Base-by-base conservation (phyloP, 1,140 invertebrate species). In the Drosophila mauritiana region DNA sequence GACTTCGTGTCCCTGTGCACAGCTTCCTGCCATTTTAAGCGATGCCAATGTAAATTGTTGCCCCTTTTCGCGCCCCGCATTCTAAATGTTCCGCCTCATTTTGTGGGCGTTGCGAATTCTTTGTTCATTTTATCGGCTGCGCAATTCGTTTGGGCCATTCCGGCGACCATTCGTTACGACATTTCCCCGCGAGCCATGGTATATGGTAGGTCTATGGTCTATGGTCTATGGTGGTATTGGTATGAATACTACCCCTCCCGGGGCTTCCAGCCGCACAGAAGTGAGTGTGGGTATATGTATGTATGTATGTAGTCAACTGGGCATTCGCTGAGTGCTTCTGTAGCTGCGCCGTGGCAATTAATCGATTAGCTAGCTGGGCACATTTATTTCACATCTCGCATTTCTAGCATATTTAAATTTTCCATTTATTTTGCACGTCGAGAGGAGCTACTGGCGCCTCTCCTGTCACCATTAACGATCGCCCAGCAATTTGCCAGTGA, bases 111-210 rank as follows among this genome's bases (percentile, higher is more conserved):
- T 70, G 62, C 81, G 48, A 85, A 85, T 85, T 80, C 81, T 72
- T 85, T 69, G 58, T 67, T 78, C 63, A 75, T 85, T 85, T 85
- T 85, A 85, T 86, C 57, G 78, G 46, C 82, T 59, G 63, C 82
- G 73, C 81, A 86, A 86, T 85, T 85, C 74, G 82, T 81, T 86
- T 81, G 78, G 81, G 81, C 67, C 67, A 68, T 84, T 73, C 46
- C 45, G 53, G 3, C 40, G 73, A 36, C 61, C 64, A 83, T 74
- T 80, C 72, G 76, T 64, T 78, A 82, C 79, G 59, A 73, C 67
- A 58, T 79, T 72, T 58, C 25, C 59, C 49, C 15, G 20, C 25
- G 15, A 40, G 53, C 13, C 2, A 37, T 4, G 27, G 31, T 31
- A 4, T 45, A 15, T 15, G 20, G 20, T 15, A 6, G 13, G 6